A percentile compares a stretch with the other conserved stretches of the same genome.
Conservation (phyloP, 2,113 vertebrate genomes). For the Lepisosteus osseus region DNA sequence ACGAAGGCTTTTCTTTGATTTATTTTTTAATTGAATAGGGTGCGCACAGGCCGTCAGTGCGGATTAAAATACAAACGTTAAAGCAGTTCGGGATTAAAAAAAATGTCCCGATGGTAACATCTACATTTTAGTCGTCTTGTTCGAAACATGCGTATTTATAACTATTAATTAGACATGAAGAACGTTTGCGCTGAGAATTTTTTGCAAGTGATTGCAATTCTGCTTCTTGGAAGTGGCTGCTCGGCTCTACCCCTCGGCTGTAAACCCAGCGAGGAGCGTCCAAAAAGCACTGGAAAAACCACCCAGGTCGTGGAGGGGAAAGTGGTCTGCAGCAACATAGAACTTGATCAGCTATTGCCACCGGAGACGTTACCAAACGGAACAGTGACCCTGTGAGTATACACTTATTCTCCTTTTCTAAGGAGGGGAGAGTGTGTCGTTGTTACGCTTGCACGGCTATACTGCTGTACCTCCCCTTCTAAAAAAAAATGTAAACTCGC, state of each 20-base stretch:
- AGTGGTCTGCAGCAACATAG: conserved; percentile 87
- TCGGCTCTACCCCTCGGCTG: conserved; percentile 43
- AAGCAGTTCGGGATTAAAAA: neutral
- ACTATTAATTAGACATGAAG: conserved; percentile 49
- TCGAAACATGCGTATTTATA: neutral
- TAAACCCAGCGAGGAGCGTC: conserved; percentile 54
- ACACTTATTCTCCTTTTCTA: too few species aligned
- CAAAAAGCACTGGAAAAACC: conserved; percentile 48
- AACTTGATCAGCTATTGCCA: conserved; percentile 75
- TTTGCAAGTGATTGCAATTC: conserved; percentile 39
- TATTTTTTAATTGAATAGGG: neutral
- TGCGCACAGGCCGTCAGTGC: conserved; percentile 8
- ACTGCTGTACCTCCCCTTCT: neutral
- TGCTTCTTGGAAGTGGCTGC: conserved; percentile 41
- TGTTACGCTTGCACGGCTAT: too few species aligned
- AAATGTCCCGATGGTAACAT: too few species aligned
- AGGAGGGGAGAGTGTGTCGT: too few species aligned
- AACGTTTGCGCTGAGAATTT: conserved; percentile 17
- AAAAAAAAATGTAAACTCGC: too few species aligned
- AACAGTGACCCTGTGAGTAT: conserved; percentile 91
- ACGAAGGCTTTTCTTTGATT: neutral
- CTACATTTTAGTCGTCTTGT: too few species aligned
- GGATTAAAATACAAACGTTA: conserved; percentile 1
- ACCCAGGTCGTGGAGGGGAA: conserved; percentile 58
- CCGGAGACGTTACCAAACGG: conserved; percentile 79